phyloP scores from a whole-genome alignment of 2,888 invertebrate species.

The Pterostichus madidus region DNA sequence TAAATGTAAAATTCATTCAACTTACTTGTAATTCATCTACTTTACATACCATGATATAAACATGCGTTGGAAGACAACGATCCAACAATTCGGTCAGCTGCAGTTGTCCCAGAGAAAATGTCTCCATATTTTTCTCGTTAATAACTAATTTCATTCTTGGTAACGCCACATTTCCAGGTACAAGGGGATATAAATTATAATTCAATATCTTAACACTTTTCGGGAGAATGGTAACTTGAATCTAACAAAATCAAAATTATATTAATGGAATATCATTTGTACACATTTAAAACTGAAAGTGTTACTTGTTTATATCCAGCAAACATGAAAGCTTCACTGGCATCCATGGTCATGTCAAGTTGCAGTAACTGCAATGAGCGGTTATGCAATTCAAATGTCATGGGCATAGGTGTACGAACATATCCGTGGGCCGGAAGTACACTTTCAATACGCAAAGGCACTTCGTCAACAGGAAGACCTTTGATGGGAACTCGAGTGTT shows the following conservation, averaged over 20 bases:
- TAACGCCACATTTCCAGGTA: slow-evolving; percentile 86
- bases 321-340: slow-evolving; percentile 96
- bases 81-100: slow-evolving; percentile 80
- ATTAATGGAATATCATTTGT: slow-evolving; percentile 29
- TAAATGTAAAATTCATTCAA: slow-evolving; percentile 41
- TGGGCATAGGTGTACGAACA: slow-evolving; percentile 85
- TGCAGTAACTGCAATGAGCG: slow-evolving; percentile 86
- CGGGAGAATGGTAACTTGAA: slow-evolving; percentile 81
- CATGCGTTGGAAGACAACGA: slow-evolving; percentile 82
- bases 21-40: slow-evolving; percentile 56
- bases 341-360: slow-evolving; percentile 87
- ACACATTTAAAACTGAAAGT: slow-evolving; percentile 5
- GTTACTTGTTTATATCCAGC: slow-evolving; percentile 93
- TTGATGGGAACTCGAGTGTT: slow-evolving; percentile 72
- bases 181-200: slow-evolving; percentile 90
- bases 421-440: slow-evolving; percentile 87
- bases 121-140: slow-evolving; percentile 76
- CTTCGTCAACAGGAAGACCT: slow-evolving; percentile 80
- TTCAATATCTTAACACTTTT: slow-evolving; percentile 81
- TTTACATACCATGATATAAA: slow-evolving; percentile 82
- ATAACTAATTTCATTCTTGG: slow-evolving; percentile 81
- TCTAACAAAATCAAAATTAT: slow-evolving; percentile 71
- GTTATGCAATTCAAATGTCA: slow-evolving; percentile 86
- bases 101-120: slow-evolving; percentile 76
- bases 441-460: slow-evolving; percentile 82